Evolutionary conservation across 2,797 vertebrate genomes (phyloP), one percentile per base, ranked within the genome.

Genomic region (Ceyx erithaca): DNA sequence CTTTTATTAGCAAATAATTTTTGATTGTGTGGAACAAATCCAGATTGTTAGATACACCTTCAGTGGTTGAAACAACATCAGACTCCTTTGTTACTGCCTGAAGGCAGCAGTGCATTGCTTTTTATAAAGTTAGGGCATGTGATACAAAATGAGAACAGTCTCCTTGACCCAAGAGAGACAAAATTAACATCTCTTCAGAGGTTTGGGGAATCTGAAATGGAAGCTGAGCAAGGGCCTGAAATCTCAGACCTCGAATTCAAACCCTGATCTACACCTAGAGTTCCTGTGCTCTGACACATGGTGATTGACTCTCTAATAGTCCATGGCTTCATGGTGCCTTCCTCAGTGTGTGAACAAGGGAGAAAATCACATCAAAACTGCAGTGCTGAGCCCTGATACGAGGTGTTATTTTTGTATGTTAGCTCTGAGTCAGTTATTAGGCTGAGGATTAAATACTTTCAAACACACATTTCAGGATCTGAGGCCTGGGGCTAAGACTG

Each of bases 401-500:
- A 76, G 37, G 43, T 94, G 90, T 91, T 94, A 59, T 80, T 94
- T 92, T 63, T 92, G 64, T 81, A 35, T 75, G 49, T 77, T 90
- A 72, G 79, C 58, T 89, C 82, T 71, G 78, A 92, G 90, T 82
- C 84, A 41, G 85, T 93, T 89, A 55, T 41, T 80, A 87, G 88
- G 71, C 69, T 91, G 52, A 81, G 83, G 84, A 90, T 90, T 92
- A 94, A 95, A 85, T 70, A 80, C 83, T 93, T 94, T 55, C 62
- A 80, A 87, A 83, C 8, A 10, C 77, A 70, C 41, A 8, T 85
- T 92, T 82, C 68, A 80, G 80, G 90, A 94, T 91, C 78, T 82
- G 93, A 88, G 81, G 88, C 94, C 93, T 87, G 78, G 20, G 86
- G 95, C 93, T 93, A 96, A 87, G 88, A 45, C 58, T 84, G 67